Percentiles rank a stretch among this genome's conserved stretches.
phyloP scores from a whole-genome alignment of 2,888 invertebrate species.

The Stenichneumon culpator region DNA sequence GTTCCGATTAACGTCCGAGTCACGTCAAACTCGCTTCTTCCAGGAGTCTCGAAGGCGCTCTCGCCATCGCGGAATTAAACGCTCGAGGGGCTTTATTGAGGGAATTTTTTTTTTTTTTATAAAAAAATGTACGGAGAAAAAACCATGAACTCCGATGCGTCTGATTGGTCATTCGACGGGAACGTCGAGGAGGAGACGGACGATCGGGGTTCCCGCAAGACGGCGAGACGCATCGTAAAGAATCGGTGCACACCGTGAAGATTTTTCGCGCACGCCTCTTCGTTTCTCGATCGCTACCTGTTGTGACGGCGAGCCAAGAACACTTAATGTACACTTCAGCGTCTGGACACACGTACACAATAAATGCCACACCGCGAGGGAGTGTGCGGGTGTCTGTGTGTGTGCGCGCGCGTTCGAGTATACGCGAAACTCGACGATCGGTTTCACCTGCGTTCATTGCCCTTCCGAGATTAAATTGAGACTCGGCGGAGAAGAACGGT shows the following conservation, averaged over 20 bases:
- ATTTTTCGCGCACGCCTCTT: conserved; percentile 35
- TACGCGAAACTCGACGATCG: conserved; percentile 44
- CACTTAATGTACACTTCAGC: conserved; percentile 10
- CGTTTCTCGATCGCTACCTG: conserved; percentile 60
- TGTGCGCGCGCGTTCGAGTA: not conserved
- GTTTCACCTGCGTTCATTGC: conserved; percentile 58
- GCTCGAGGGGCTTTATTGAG: not conserved
- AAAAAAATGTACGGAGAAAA: conserved; percentile 10
- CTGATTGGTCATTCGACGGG: conserved; percentile 5
- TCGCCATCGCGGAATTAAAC: not conserved
- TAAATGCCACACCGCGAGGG: not conserved
- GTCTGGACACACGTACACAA: conserved; percentile 3
- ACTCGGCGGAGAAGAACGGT: conserved; percentile 32
- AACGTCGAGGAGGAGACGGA: not conserved
- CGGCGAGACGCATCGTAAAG: not conserved
- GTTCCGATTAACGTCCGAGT: not conserved
- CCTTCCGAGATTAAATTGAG: conserved; percentile 50
- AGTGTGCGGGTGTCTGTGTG: not conserved
- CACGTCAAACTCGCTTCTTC: not conserved
- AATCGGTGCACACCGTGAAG: not conserved
- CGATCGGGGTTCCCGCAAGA: too few relatives aligned
- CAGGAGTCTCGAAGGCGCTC: conserved; percentile 1
- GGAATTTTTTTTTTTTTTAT: not conserved
- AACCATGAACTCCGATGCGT: not conserved
- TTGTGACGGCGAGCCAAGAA: conserved; percentile 62